Base-by-base conservation (phyloP, 1,140 invertebrate genomes). In the Cryptotermes secundus region DNA sequence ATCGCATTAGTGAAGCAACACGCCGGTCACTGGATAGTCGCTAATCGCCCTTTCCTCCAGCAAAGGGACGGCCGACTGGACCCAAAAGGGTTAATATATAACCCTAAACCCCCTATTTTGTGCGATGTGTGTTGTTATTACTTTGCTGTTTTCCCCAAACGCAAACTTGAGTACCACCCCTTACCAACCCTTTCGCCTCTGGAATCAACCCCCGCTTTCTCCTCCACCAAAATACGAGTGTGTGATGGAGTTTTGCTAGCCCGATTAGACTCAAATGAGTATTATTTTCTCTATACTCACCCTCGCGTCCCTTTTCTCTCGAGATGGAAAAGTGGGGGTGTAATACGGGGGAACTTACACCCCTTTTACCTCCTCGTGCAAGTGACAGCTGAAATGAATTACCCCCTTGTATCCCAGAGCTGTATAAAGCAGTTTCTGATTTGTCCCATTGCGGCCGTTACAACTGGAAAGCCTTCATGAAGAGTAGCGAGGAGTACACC, bases 11-110 rank as follows among this genome's bases (percentile, higher is more conserved):
- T 14, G 42, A 81, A 45, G 34, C 80, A 81, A 81, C 80, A 72
- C 59, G 59, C 36, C 82, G 82, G 24, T 6, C 82, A 49, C 42
- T 42, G 22, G 19, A 38, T 42, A n/a, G 34, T 26, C 83, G 53
- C 59, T 83, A 83, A 83, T 83, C 83, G 59, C 82, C 82, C 82
- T 53, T 45, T 31, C 34, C 24, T 22, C 53, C 26, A 22, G 53
- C 59, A 72, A 72, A 72, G 59, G n/a, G 59, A 72, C n/a, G 26
- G 59, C 7, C n/a, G 36, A 45, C 81, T n/a, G 16, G 81, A 38
- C 81, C 81, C 81, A 53, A 59, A 83, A 65, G 45, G 83, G 83
- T 83, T 83, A 83, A 83, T 83, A 83, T 83, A 83, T 83, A 65
- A 59, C 59, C 38, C 53, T 53, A 35, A 38, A 80, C 4, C 80